Evolutionary conservation across 2,797 vertebrate species (phyloP), one percentile per base, ranked within the genome.

Genomic region (Hephaestus fuliginosus): DNA sequence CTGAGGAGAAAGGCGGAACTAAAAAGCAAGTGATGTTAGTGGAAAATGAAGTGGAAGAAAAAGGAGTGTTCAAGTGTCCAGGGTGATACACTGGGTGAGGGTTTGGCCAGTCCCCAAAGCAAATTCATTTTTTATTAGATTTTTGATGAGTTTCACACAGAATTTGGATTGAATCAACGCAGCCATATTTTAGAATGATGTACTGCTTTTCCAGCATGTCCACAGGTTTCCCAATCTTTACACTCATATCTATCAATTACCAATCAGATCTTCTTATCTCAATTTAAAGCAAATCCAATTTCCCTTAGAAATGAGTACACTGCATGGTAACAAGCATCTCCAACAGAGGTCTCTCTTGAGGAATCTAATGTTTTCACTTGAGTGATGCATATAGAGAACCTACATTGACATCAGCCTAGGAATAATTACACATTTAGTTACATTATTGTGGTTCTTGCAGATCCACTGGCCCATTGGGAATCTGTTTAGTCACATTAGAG

Each of bases 1-100:
- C 25, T 39, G 63, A 83, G 28, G 17, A 48, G 33, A 71, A 67
- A 36, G 61, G 39, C 22, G 56, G 67, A 60, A 52, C 25, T 8
- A 22, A 22, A 72, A 20, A 25, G 13, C 22, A 67, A 64, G 30
- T 36, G 63, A 61, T 77, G 61, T 1, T 12, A 46, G 51, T 58
- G 15, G 18, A 41, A 66, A 36, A 64, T 60, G 14, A 64, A n/a
- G 8, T 22, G 39, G 20, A n/a, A 10, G 13, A 18, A 73, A 65
- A 17, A 57, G 20, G 22, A 8, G 5, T n/a, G n/a, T 30, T 52
- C 10, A 46, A 20, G 7, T 33, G 18, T 43, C 0, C 11, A 15
- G 36, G 12, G 13, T 43, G 58, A 56, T n/a, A 25, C 46, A 67
- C 25, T 39, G 25, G n/a, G 3, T 66, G 44, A 67, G 6, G 20